Evolutionary conservation across 1,140 invertebrate species (phyloP).

Genomic region (Galleria mellonella): DNA sequence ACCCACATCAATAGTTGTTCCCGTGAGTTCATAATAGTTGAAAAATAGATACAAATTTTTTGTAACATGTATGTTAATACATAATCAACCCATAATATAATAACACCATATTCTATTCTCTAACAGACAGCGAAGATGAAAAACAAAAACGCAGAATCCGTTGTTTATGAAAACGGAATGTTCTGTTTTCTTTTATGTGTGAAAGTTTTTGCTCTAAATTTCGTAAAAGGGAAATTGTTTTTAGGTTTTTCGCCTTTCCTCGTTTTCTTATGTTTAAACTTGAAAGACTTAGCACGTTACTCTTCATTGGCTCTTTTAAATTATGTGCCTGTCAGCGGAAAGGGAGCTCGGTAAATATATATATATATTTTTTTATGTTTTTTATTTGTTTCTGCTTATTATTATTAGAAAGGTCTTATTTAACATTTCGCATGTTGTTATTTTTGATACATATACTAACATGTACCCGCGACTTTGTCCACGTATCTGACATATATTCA

Average conservation of each 20-base stretch:
- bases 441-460: not conserved
- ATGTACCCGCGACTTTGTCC: too few relatives aligned
- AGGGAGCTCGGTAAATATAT: too few relatives aligned
- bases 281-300: too few relatives aligned
- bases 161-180: conserved; percentile 27
- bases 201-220: conserved; percentile 17
- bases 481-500: too few relatives aligned
- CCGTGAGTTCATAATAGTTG: too few relatives aligned
- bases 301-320: too few relatives aligned
- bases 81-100: not conserved
- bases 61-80: too few relatives aligned
- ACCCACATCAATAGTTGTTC: too few relatives aligned
- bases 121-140: conserved; percentile 3
- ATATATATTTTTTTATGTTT: not conserved
- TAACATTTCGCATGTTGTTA: not conserved
- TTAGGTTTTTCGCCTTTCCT: not conserved
- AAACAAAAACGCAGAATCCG: conserved; percentile 2
- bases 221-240: conserved; percentile 10
- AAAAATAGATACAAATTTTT: too few relatives aligned
- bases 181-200: conserved; percentile 25
- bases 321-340: too few relatives aligned
- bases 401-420: not conserved
- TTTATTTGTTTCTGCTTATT: not conserved
- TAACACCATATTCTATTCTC: not conserved
- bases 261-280: too few relatives aligned